Base-by-base conservation (phyloP, 2,113 vertebrate species). In the Manacus vitellinus region DNA sequence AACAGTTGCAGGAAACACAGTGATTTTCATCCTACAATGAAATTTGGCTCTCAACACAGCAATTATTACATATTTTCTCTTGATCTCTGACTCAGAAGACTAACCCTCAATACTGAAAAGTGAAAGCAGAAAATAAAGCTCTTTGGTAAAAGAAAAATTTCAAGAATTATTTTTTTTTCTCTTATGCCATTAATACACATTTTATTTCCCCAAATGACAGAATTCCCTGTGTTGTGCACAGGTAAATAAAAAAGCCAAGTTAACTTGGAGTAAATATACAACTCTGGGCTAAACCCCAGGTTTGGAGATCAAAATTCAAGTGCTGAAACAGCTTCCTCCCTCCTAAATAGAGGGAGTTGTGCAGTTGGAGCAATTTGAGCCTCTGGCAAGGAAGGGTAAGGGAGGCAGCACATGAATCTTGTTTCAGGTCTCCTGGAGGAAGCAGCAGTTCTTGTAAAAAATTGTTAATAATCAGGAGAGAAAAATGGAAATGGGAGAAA, bases 181-280 rank as follows among this genome's bases (percentile, higher is more conserved):
- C 15, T 46, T 37, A 39, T 54, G 21, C 22, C 22, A 37, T 59
- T 85, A 82, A 85, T 75, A 43, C 1, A 1, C 12, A 44, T 93
- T 82, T 82, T 71, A 35, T 89, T 89, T 72, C n/a, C 74, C 89
- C 81, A 95, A 92, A 41, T 72, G 37, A 75, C 76, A 85, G 43
- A 24, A 65, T 58, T 62, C 79, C 82, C 37, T 75, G 18, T 49
- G 35, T n/a, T 59, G 28, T 28, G 7, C 1, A 0, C 28, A 31
- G 30, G 28, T 81, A 79, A 82, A 67, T 59, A 68, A 70, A 71
- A 87, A 71, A 71, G 12, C 15, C 30, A 16, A 31, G 75, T 65
- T 44, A 78, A 55, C 31, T 68, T 33, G 14, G 28, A 88, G 19
- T 49, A 70, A 68, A 78, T 68, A 46, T 0, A 2, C 41, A 74